These are phyloP conservation scores for Trachythela sp. DNA, from an alignment of 64 coral and sea anemone species.

Conservation along the genomic window DNA sequence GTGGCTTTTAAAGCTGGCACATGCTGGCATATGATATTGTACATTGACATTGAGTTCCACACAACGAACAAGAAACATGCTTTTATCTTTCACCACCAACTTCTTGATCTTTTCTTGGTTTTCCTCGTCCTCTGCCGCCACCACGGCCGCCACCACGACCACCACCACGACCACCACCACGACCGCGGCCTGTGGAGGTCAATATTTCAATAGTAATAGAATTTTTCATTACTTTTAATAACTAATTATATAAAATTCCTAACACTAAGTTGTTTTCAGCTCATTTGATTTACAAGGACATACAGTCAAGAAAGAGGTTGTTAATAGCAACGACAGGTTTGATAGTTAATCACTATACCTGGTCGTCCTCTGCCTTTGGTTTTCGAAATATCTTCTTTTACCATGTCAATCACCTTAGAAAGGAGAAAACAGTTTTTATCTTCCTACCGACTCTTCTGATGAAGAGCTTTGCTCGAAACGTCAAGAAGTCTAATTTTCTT, in stretches of 20 bases:
- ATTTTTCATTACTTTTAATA: too few relatives aligned
- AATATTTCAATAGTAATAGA: too few relatives aligned
- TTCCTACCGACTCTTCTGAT: too few relatives aligned
- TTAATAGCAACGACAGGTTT: neutral
- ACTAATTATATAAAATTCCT: too few relatives aligned
- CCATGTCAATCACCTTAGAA: neutral
- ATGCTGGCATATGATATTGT: too few relatives aligned
- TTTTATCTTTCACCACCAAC: neutral
- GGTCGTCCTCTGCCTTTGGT: neutral
- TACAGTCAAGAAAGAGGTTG: neutral
- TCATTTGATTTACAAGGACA: neutral
- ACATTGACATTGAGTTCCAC: neutral
- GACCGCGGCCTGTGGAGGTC: neutral
- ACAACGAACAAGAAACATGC: neutral
- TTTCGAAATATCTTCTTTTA: conserved; percentile 17
- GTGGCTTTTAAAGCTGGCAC: too few relatives aligned
- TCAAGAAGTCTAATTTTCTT: too few relatives aligned
- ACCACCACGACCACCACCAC: neutral
- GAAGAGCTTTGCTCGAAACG: too few relatives aligned
- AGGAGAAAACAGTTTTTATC: neutral
- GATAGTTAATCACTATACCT: neutral
- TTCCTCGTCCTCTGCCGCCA: neutral
- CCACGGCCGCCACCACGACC: neutral
- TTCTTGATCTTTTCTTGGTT: conserved; percentile 15
- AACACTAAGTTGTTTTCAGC: too few relatives aligned